Base-by-base conservation (phyloP, 2,797 vertebrate species). In the Todus mexicanus region DNA sequence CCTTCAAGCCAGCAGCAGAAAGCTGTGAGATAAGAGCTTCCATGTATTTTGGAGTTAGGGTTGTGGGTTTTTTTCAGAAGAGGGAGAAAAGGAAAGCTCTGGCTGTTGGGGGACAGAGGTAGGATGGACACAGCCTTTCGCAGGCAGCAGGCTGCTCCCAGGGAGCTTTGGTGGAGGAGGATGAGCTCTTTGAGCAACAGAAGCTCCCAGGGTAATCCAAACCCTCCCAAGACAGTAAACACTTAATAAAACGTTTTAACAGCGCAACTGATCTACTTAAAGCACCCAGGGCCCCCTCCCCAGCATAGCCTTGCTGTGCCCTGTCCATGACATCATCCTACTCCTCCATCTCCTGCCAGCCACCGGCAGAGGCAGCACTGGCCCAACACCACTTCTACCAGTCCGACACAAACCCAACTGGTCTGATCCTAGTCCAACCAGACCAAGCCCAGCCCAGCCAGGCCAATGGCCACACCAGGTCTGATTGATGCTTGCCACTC, bases 31-130 rank as follows among this genome's bases (percentile, higher is more conserved):
- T 10, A 43, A 43, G 29, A 75, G 7, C 48, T 22, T 63, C 20
- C 9, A 26, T 15, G 1, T 27, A 27, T 40, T 51, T 59, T 1
- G 2, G 29, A 2, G 2, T 33, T 33, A 19, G 42, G 15, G 2
- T 21, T 17, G 25, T 48, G 42, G 15, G 2, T 21, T 17, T 25
- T 48, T 64, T 40, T 54, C 43, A 35, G 64, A 85, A 70, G 57
- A 43, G 35, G 57, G 35, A 91, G 33, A 29, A 65, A 47, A 51
- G 38, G 45, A 76, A 76, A 91, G 31, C 47, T 70, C 31, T 76
- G 76, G 23, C 26, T 1, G 0, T 40, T 8, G 35, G 33, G n/a
- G n/a, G 25, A 21, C 22, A 43, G 37, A 68, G 54, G 48, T 23
- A 61, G 74, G 74, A 43, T 23, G n/a, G n/a, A 81, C 16, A 27